Percentiles rank a stretch among this genome's conserved stretches.
Conservation (phyloP, 2,113 vertebrate species). For the Cettia cetti region DNA sequence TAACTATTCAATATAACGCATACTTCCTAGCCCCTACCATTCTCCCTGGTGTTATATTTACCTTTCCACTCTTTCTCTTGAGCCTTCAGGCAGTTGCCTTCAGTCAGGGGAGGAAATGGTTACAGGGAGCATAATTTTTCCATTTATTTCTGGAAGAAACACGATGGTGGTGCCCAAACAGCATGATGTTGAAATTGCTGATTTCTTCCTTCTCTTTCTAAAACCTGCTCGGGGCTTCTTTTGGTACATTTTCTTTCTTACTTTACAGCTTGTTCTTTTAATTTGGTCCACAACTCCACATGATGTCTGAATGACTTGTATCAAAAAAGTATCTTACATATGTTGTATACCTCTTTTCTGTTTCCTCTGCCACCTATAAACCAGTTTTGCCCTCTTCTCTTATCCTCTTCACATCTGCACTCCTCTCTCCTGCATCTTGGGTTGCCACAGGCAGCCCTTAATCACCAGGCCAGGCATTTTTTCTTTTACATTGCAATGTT, state of each 20-base stretch:
- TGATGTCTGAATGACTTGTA: neutral
- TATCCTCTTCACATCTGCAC: neutral
- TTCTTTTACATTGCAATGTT: neutral
- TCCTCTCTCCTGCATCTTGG: neutral
- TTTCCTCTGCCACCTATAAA: neutral
- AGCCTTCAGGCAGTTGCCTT: neutral
- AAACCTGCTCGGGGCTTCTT: rapidly evolving
- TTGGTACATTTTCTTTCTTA: neutral
- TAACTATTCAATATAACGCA: neutral
- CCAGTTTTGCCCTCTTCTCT: neutral
- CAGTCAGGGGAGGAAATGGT: neutral
- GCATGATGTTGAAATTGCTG: neutral
- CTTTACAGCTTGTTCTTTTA: neutral
- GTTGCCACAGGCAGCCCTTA: neutral
- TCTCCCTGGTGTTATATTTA: neutral
- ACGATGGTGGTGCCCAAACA: rapidly evolving
- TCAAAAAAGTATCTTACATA: neutral
- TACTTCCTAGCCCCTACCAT: neutral
- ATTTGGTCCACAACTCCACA: neutral
- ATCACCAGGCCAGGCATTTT: neutral
- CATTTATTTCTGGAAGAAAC: neutral
- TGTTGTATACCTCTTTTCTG: neutral
- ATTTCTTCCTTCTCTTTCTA: neutral
- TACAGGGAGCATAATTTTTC: neutral
- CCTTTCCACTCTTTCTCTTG: neutral